Base-by-base conservation (phyloP, 53 echinoderm and acorn worm genomes). In the Crossaster papposus region DNA sequence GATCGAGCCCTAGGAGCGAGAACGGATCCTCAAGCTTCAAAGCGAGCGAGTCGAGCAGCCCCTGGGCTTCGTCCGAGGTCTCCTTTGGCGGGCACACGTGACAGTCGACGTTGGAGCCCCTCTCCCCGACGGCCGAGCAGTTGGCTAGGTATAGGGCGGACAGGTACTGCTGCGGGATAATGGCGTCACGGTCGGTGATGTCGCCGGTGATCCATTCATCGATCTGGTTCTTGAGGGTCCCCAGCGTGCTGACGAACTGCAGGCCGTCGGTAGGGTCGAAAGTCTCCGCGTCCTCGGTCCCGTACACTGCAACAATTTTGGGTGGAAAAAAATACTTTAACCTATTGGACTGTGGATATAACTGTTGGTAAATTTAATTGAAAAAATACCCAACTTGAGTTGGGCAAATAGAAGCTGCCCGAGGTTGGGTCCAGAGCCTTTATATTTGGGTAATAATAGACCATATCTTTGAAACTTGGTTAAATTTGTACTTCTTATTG, bases 231-330 rank as follows among this genome's bases (percentile, higher is more conserved):
- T 26, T 51, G 78, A 78, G 28, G 10, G 78, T 51, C 78, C 38
- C n/a, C 50, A 78, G 28, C 30, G 51, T n/a, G 51, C 78, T 78
- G 20, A 23, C 51, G 78, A 78, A 78, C 51, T 51, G 51, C 26
- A 51, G 78, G 6, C 32, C 78, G 26, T 22, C 78, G 35, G 36
- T 74, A 14, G 36, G 15, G 36, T 74, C 22, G 28, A 74, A 74
- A 8, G 2, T 2, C 17, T 3, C 3, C 75, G 20, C 3, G 75
- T 12, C 3, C 28, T 28, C 1, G 22, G n/a, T 28, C 24, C 28
- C 68, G 68, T 2, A 68, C 28, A 7, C 24, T 68, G 68, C 28
- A n/a, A n/a, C n/a, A n/a, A n/a, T n/a, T n/a, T n/a, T n/a, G n/a
- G n/a, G n/a, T n/a, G n/a, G n/a, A n/a, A n/a, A n/a, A n/a, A n/a